Base-by-base conservation (phyloP, 2,113 vertebrate species). In the Gorilla gorilla region DNA sequence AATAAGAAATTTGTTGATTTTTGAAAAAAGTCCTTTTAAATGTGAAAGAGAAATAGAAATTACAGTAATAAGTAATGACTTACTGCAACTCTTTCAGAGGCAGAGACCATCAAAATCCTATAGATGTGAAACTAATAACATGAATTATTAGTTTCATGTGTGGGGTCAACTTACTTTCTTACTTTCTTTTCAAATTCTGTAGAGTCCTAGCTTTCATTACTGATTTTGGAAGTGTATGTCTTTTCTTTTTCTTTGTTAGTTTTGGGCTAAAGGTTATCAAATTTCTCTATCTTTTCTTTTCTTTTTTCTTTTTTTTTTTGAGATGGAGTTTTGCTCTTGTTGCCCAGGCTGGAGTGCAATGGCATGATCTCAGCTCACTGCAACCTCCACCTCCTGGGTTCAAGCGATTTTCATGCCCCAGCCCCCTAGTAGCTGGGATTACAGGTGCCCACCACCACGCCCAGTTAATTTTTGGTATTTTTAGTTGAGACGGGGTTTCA, bases 191-290 rank as follows among this genome's bases (percentile, higher is more conserved):
- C 23, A 75, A 80, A 70, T 76, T 50, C 8, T 73, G 20, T 66
- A 79, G 22, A 18, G 14, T 82, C 17, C 35, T 66, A 68, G 5
- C 22, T 85, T 68, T 90, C 64, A 66, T 80, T 90, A 45, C 27
- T 91, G 4, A 61, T 70, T 93, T 94, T 92, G 6, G 66, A 97
- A 93, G 40, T 84, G 30, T 82, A 5, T 92, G 30, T 52, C 22
- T 96, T 76, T 76, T 70, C 68, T n/a, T n/a, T 70, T 70, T 89
- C n/a, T 92, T 96, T n/a, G 18, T 95, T 72, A 75, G 30, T 90
- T 85, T 79, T 52, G 55, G 52, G 9, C 43, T 70, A 93, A 95
- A 85, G 10, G 13, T 76, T 96, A 61, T 85, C 30, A 79, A n/a
- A n/a, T 75, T 90, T 90, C 20, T 50, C 52, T 55, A 52, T 55